Evolutionary conservation across 2,888 invertebrate genomes (phyloP), one percentile per base, ranked within the genome.

Genomic region (Zelleria hepariella): DNA sequence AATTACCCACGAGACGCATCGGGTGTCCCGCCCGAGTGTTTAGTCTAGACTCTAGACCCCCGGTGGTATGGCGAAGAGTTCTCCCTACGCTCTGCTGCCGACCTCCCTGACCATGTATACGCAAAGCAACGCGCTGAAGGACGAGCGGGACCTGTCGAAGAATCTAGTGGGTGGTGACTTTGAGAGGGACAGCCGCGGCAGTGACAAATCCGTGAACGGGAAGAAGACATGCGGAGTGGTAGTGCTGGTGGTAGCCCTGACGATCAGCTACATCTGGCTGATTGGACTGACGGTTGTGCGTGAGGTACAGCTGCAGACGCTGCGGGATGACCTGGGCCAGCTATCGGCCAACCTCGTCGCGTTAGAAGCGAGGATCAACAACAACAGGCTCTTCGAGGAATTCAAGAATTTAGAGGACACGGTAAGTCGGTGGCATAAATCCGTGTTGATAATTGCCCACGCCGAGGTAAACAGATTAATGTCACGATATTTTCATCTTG

Each of bases 161-260:
- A 87, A 84, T 62, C 73, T 88, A 70, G 84, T 88, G 80, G 80
- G 80, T 64, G 82, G 82, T 64, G 87, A 88, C 63, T 86, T 82
- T 64, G 85, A 86, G 70, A 76, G 78, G 68, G 84, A 84, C 66
- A 86, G 79, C 66, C 72, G 71, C 53, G 72, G 70, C 62, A 73
- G 68, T 57, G 71, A 75, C 69, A 70, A 68, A 70, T 74, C 77
- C 67, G 80, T 77, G 67, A 67, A 68, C 8, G 66, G 69, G 55
- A 65, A 71, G 62, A 67, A 77, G 62, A 69, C 73, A 65, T 74
- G 75, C 65, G 74, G 74, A 64, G 59, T 75, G 61, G 66, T 80
- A 27, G 70, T 69, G 27, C 67, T 69, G 64, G 75, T 64, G 32
- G 74, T 70, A 7, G 68, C 75, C 5, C 65, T 80, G 6, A 74